Percentiles rank a stretch among this genome's conserved stretches.
These are phyloP conservation scores for Lutjanus campechanus DNA, from an alignment of 2,797 vertebrate species.

Conservation along the genomic window DNA sequence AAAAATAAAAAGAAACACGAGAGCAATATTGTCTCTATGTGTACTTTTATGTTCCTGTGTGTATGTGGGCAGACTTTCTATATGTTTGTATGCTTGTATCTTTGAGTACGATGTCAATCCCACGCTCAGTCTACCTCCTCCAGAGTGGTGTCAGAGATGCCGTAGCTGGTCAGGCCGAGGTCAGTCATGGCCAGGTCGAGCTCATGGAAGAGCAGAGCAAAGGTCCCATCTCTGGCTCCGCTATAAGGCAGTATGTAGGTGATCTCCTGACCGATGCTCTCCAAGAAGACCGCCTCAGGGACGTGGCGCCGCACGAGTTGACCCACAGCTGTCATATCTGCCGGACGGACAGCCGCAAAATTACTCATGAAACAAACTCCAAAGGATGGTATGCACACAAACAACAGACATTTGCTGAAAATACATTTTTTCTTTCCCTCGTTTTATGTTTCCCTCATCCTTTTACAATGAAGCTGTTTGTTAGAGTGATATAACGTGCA, in stretches of 20 bases:
- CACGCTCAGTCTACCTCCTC: constrained; percentile 90
- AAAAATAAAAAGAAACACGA: background rate
- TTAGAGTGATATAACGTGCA: background rate
- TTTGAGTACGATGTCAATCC: background rate
- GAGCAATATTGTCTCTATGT: background rate
- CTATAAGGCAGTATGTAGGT: constrained; percentile 94
- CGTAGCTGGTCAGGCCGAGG: constrained; percentile 94
- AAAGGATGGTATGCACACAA: background rate
- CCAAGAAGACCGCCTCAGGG: constrained; percentile 91
- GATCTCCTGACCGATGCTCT: constrained; percentile 95
- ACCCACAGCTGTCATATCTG: constrained; percentile 77
- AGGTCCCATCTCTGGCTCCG: constrained; percentile 93
- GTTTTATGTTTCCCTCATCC: background rate
- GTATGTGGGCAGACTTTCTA: background rate
- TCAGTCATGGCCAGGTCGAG: constrained; percentile 91
- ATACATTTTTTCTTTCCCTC: background rate
- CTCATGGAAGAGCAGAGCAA: constrained; percentile 93
- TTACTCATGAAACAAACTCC: constrained; percentile 3
- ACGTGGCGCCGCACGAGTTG: constrained; percentile 90
- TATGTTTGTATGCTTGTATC: constrained; percentile 8
- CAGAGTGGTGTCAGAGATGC: constrained; percentile 96
- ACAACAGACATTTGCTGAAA: background rate
- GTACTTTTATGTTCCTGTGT: background rate
- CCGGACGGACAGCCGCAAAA: background rate
- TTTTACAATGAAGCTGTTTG: background rate